A percentile compares a stretch with the other conserved stretches of the same genome.
These are phyloP conservation scores for Geotrupes spiniger DNA, from an alignment of 2,888 invertebrate species.

Conservation along the genomic window DNA sequence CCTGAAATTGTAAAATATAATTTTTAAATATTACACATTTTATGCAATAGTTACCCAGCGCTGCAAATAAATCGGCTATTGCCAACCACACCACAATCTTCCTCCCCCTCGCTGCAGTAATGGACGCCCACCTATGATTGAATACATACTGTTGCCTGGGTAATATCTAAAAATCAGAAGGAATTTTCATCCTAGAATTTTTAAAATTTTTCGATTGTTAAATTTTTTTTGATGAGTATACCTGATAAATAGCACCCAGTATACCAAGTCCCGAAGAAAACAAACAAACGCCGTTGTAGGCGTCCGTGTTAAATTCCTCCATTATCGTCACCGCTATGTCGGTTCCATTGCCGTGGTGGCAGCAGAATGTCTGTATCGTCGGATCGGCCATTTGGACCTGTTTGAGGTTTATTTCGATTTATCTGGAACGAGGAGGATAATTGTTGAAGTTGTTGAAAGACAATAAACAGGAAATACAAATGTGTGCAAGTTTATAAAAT, in stretches of 20 bases:
- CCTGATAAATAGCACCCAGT: constrained; percentile 75
- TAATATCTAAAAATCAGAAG: constrained; percentile 55
- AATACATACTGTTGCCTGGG: constrained; percentile 57
- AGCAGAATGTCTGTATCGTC: constrained; percentile 80
- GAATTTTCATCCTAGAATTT: no score
- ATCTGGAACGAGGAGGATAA: no score
- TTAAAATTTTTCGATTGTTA: no score
- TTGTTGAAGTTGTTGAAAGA: no score
- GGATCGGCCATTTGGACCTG: constrained; percentile 68
- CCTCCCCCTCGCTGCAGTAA: constrained; percentile 63
- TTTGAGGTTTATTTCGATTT: no score
- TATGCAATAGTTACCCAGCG: constrained; percentile 61
- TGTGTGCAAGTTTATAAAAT: no score
- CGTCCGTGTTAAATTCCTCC: constrained; percentile 70
- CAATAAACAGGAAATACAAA: no score
- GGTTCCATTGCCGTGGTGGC: constrained; percentile 62
- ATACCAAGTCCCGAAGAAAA: constrained; percentile 72
- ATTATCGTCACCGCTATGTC: constrained; percentile 65
- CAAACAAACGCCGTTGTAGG: constrained; percentile 72
- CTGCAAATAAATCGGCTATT: constrained; percentile 73
- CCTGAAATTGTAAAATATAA: constrained; percentile 50
- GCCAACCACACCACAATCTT: constrained; percentile 77
- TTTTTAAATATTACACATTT: no score
- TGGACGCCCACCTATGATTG: constrained; percentile 56
- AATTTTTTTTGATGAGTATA: no score